Base-by-base conservation (phyloP, 2,888 invertebrate genomes). In the Helobdella robusta region DNA sequence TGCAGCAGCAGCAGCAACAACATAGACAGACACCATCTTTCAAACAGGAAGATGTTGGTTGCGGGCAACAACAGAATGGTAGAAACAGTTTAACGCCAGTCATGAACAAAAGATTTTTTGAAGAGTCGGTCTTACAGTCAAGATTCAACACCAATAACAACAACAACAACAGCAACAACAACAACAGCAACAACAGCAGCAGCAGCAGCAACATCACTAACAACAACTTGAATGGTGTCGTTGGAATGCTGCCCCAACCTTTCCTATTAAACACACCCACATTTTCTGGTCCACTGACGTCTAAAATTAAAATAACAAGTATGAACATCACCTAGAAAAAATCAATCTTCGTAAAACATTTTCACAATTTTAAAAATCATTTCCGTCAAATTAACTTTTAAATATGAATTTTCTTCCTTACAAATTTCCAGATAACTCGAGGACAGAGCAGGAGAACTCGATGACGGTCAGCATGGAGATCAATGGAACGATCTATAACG, bases 401-500 rank as follows among this genome's bases (percentile, higher is more conserved):
- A 11, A 40, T 40, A 11, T 15, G n/a, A 40, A 50, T 11, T 50
- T 6, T 15, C 6, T 50, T 15, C 18, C 8, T 20, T n/a, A n/a
- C 20, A 11, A n/a, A n/a, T 34, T 58, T 59, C 11, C 74, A 90
- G 92, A 88, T 72, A 89, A 89, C 75, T 86, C 88, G 32, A 84
- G 85, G 70, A 73, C 78, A 8, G 88, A 87, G 72, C 87, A 89
- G 15, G 90, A 92, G 76, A 89, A 87, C 75, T 91, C 93, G 65
- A 82, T 97, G 70, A 87, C 89, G 40, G 92, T 97, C 35, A 91
- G 90, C 75, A 90, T 97, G 87, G 93, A 97, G 80, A 84, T 97
- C 68, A 94, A 97, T 78, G 95, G 95, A 56, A 86, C 90, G 62
- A 88, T 89, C 80, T 97, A 95, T 80, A 90, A 94, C 81, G 95